Evolutionary conservation across 2,797 vertebrate species (phyloP).

Genomic region (Cercopithecus diana): DNA sequence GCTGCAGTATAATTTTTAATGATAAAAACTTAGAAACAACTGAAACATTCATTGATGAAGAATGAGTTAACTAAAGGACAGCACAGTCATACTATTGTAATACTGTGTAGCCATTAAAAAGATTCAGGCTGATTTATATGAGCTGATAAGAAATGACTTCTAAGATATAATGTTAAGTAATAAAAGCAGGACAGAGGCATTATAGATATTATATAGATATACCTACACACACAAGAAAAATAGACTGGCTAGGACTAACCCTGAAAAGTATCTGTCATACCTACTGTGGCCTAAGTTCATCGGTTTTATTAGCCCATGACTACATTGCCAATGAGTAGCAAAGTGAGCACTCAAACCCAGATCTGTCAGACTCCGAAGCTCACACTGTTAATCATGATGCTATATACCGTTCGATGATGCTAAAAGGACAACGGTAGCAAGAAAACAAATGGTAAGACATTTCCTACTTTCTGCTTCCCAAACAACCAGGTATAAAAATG

Average conservation of each 20-base stretch:
- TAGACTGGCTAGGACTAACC: background rate
- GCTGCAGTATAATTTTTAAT: background rate
- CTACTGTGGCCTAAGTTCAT: background rate
- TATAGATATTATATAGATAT: background rate
- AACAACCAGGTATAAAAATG: background rate
- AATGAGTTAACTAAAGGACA: background rate
- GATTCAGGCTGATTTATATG: background rate
- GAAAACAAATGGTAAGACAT: background rate
- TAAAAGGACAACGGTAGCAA: background rate
- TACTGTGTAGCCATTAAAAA: background rate
- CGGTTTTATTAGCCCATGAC: background rate
- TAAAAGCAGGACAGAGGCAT: constrained; percentile 1
- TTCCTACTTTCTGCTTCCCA: background rate
- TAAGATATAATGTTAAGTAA: background rate
- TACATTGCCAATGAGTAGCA: background rate
- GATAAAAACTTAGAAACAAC: background rate
- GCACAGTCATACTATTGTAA: background rate
- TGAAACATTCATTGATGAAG: background rate
- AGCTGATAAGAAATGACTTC: background rate
- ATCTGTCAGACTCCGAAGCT: background rate
- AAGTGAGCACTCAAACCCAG: background rate
- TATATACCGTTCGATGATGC: background rate
- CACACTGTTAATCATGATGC: background rate
- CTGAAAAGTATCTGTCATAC: background rate
- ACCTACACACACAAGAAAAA: constrained; percentile 1